Conservation (phyloP, 2,113 vertebrate species). For the Pelvicachromis taeniatus region DNA sequence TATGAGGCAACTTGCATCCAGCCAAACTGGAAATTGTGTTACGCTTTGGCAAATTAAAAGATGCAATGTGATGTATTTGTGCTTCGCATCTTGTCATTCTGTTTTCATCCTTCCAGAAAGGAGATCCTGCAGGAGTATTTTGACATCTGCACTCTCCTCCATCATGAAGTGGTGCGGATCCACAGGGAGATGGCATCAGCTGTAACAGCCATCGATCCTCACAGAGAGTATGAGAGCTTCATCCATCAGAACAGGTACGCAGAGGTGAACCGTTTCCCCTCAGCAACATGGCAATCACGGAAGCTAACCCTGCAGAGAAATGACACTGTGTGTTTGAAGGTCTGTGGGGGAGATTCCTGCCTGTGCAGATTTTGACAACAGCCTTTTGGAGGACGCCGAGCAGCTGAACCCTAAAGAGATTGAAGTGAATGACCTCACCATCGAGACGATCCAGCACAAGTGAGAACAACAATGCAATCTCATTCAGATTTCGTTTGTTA, state of each 20-base stretch:
- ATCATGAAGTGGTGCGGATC: slow-evolving; percentile 80
- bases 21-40: not conserved
- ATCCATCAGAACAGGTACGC: slow-evolving; percentile 82
- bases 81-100: not conserved
- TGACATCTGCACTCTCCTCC: slow-evolving; percentile 84
- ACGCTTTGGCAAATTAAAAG: not conserved
- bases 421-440: slow-evolving; percentile 87
- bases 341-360: slow-evolving; percentile 73
- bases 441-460: slow-evolving; percentile 89
- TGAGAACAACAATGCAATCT: slow-evolving; percentile 49
- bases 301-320: not conserved
- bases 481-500: not conserved
- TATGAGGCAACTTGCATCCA: not conserved
- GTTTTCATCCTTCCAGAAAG: slow-evolving; percentile 71
- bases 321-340: slow-evolving; percentile 56
- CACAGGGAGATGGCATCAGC: slow-evolving; percentile 81
- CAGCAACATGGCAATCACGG: not conserved
- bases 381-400: slow-evolving; percentile 82
- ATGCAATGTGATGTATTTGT: not conserved
- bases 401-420: slow-evolving; percentile 76
- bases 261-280: not conserved
- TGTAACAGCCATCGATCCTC: slow-evolving; percentile 77
- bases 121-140: slow-evolving; percentile 89
- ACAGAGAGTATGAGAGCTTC: slow-evolving; percentile 83
- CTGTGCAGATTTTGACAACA: slow-evolving; percentile 81